Evolutionary conservation across 1,140 invertebrate genomes (phyloP), one percentile per base, ranked within the genome.

Genomic region (Manduca sexta): DNA sequence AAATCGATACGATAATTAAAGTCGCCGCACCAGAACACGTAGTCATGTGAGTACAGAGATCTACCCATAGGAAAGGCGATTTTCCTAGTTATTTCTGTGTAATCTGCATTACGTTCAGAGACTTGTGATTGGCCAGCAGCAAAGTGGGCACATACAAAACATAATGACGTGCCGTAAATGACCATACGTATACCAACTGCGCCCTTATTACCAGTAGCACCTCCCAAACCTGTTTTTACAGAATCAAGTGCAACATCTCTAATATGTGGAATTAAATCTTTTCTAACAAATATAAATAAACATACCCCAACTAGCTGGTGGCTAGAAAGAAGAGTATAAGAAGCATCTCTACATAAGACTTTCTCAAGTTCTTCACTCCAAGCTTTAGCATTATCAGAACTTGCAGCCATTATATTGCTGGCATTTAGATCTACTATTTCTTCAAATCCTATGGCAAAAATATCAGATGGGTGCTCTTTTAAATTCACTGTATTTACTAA

Each of bases 341-440:
- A 92, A 56, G 91, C 89, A 86, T 98, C 95, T 61, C 94, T 86
- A 4, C 93, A 97, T 45, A 98, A 88, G 16, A 96, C 93, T 86
- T 97, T 98, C 72, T 97, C 93, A 31, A 99, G 87, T 86, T 99
- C 97, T 60, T 95, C 93, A 52, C 95, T 95, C 98, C 98, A 99
- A 39, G 94, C 91, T 86, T 94, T 94, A 29, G 98, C 96, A 89
- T 99, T 99, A 58, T 98, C 96, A 3, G 94, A 94, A 84, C 97
- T 98, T 8, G 97, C 95, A 57, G 95, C 97, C 87, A 99, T 93
- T 59, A 99, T 99, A 80, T 99, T 99, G 49, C 94, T 94, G 3
- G 98, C 98, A 90, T 98, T 99, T 38, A 99, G 87, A 88, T 99
- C 98, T 7, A 99, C 98, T 61, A 99, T 99, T 90, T 99, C 98